phyloP scores from a whole-genome alignment of 2,888 invertebrate genomes.

The Allophyes oxyacanthae region DNA sequence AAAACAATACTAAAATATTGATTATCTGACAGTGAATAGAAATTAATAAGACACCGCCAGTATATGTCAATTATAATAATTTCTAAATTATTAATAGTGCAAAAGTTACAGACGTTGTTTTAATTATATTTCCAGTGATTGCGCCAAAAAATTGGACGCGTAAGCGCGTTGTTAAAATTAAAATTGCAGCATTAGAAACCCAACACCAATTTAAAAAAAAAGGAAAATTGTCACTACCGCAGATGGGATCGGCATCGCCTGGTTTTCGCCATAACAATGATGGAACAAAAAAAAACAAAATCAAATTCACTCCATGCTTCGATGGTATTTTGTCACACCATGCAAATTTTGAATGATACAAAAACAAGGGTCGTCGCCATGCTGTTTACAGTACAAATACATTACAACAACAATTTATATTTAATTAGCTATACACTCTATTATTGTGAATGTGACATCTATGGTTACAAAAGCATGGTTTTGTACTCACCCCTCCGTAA shows the following conservation, averaged over 20 bases:
- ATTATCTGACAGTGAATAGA: no score
- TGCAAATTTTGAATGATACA: conserved; percentile 52
- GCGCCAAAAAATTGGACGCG: conserved; percentile 11
- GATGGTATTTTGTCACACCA: conserved; percentile 63
- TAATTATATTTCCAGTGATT: conserved; percentile 32
- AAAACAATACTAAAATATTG: conserved; percentile 22
- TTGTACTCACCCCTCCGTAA: conserved; percentile 95
- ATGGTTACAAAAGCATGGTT: conserved; percentile 10
- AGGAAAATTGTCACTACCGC: conserved; percentile 90
- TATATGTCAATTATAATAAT: no score
- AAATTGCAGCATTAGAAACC: conserved; percentile 62
- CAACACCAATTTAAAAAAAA: conserved; percentile 72
- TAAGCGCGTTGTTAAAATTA: conserved; percentile 27
- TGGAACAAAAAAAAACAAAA: conserved; percentile 84
- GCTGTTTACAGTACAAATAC: conserved; percentile 40
- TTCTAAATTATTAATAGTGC: no score
- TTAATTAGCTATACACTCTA: neutral
- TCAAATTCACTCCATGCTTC: conserved; percentile 81
- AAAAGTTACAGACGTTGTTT: conserved; percentile 17
- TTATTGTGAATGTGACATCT: conserved; percentile 12
- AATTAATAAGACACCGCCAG: no score
- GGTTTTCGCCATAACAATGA: conserved; percentile 86
- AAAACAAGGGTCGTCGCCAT: conserved; percentile 48
- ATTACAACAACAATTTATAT: conserved; percentile 27
- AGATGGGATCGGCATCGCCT: conserved; percentile 92